phyloP scores from a whole-genome alignment of 2,113 vertebrate genomes.

The Seriola aureovittata region DNA sequence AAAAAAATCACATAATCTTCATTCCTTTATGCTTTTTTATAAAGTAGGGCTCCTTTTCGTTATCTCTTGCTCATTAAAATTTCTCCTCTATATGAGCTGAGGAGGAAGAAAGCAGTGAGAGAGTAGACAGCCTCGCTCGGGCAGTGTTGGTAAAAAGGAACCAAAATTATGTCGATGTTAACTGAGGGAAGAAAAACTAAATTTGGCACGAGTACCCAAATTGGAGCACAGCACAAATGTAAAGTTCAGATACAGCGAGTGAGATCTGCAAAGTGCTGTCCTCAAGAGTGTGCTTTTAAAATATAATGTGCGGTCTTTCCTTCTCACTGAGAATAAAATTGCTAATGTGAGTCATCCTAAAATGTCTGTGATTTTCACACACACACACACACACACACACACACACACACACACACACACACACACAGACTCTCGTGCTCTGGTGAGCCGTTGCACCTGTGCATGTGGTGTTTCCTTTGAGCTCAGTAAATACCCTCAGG shows the following conservation, averaged over 20 bases:
- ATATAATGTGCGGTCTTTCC: constrained; percentile 40
- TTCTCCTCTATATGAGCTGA: constrained; percentile 19
- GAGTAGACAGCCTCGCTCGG: constrained; percentile 52
- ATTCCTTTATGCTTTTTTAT: constrained; percentile 64
- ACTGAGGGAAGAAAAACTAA: constrained; percentile 43
- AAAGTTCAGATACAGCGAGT: constrained; percentile 22
- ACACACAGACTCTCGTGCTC: constrained; percentile 25
- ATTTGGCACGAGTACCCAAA: constrained; percentile 45
- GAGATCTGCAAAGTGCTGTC: constrained; percentile 14
- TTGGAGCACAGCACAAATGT: constrained; percentile 44
- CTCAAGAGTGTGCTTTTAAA: constrained; percentile 25
- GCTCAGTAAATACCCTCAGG: constrained; percentile 70
- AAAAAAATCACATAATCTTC: constrained; percentile 57
- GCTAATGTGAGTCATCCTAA: constrained; percentile 51
- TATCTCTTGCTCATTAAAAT: constrained; percentile 72
- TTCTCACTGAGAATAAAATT: constrained; percentile 34
- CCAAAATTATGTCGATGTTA: constrained; percentile 38
- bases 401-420: constrained; percentile 29
- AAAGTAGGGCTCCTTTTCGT: constrained; percentile 61
- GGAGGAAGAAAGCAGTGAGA: constrained; percentile 45
- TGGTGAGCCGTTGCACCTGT: constrained; percentile 72
- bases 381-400: constrained; percentile 17
- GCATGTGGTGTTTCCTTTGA: constrained; percentile 64
- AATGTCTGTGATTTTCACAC: constrained; percentile 53
- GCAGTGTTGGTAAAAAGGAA: constrained; percentile 32